Evolutionary conservation across 2,113 vertebrate genomes (phyloP).

Genomic region (Mohoua ochrocephala): DNA sequence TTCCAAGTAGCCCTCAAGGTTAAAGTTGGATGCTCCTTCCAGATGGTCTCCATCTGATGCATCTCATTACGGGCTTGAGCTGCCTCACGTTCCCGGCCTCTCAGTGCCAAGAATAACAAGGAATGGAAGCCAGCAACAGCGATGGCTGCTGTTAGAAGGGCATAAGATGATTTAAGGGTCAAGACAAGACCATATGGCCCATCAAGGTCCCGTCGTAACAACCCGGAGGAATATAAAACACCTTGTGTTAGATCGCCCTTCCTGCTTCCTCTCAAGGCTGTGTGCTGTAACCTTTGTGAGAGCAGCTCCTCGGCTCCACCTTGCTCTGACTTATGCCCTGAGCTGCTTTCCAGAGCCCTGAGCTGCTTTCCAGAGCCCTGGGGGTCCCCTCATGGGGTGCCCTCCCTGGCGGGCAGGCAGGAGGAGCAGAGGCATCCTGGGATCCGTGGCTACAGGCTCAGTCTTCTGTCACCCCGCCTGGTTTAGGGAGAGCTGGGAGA

Average conservation of each 20-base stretch:
- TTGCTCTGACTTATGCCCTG: neutral
- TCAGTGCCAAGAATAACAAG: slow-evolving; percentile 74
- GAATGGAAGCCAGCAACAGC: slow-evolving; percentile 52
- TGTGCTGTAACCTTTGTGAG: neutral
- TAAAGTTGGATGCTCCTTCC: slow-evolving; percentile 74
- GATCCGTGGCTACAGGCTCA: neutral
- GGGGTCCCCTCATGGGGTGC: neutral
- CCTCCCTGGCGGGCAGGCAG: neutral
- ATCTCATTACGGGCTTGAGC: slow-evolving; percentile 69
- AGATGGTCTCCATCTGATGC: slow-evolving; percentile 75
- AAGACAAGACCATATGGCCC: slow-evolving; percentile 72
- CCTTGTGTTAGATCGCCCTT: slow-evolving; percentile 2
- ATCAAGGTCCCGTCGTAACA: neutral
- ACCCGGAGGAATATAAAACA: slow-evolving; percentile 45
- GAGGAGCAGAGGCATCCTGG: neutral
- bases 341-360: neutral
- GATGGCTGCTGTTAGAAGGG: slow-evolving; percentile 58
- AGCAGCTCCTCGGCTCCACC: neutral
- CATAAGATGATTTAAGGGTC: slow-evolving; percentile 65
- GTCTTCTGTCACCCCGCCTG: neutral
- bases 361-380: neutral
- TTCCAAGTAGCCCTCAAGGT: slow-evolving; percentile 72
- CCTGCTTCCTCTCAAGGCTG: neutral
- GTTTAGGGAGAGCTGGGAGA: neutral
- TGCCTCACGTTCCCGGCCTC: slow-evolving; percentile 31